Base-by-base conservation (phyloP, 2,797 vertebrate species). In the Smutsia temminckii region DNA sequence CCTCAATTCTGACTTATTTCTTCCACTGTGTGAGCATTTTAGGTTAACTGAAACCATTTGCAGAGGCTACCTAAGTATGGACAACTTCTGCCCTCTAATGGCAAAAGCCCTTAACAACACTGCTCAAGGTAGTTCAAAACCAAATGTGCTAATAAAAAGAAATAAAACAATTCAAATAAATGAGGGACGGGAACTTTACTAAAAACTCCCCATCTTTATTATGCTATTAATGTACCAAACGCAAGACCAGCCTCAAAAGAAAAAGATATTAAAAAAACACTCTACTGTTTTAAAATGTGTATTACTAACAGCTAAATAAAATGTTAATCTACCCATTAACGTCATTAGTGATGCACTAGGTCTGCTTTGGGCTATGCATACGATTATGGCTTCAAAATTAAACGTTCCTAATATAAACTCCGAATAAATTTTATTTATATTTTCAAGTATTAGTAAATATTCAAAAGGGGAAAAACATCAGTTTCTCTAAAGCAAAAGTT, bases 71-170 rank as follows among this genome's bases (percentile, higher is more conserved):
- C 40, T 80, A 93, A 74, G 59, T 20, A 18, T 1, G 57, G 85
- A 51, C 13, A 66, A 46, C 69, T 75, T 55, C 96, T 97, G 98
- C 98, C 98, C 98, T 95, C 98, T 98, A 87, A 95, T 66, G 98
- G 98, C 46, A 23, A 51, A 84, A 25, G 90, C 2, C 51, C 68
- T 46, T 29, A 89, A 97, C 71, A 71, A 85, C 97, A 96, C 20
- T 23, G 66, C 84, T 81, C 17, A 8, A 81, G 57, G 32, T 25
- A 77, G 79, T 78, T 83, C 17, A 94, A 51, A 69, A 95, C 79
- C n/a, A 21, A 69, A 89, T 27, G 5, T 10, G 42, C 64, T 69
- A 46, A 59, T 8, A 55, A 46, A 61, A 46, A 46, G 91, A 95
- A 80, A 94, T 21, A 84, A 29, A 5, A 51, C 63, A 89, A 84